phyloP scores from a whole-genome alignment of 2,797 vertebrate species.

The Cyprinodon diabolis region DNA sequence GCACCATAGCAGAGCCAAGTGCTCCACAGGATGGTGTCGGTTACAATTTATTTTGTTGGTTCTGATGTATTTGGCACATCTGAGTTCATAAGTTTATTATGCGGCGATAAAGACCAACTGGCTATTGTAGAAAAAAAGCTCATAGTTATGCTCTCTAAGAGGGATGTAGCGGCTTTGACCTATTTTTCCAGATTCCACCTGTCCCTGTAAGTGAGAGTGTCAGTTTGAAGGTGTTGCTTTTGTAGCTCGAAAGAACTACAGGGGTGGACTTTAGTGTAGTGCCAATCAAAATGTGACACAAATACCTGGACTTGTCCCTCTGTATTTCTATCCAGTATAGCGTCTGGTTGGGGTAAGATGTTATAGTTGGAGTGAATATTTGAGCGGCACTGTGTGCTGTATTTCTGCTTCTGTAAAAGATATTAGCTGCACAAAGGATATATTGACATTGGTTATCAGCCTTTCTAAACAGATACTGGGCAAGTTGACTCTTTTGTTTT shows the following conservation, averaged over 20 bases:
- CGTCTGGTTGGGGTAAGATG: neutral
- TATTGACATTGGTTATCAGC: neutral
- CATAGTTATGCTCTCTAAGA: conserved; percentile 21
- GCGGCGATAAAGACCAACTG: conserved; percentile 19
- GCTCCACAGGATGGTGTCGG: conserved; percentile 15
- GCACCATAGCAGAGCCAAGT: conserved; percentile 27
- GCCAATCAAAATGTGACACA: conserved; percentile 23
- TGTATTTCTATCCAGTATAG: conserved; percentile 6
- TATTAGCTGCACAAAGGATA: neutral
- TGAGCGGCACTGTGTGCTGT: neutral
- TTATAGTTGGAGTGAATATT: neutral
- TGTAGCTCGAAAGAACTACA: conserved; percentile 32
- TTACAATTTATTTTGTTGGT: conserved; percentile 14
- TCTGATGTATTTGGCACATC: conserved; percentile 4
- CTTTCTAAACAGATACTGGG: neutral
- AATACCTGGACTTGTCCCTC: conserved; percentile 20
- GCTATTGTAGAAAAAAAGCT: conserved; percentile 5
- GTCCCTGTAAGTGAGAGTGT: conserved; percentile 18
- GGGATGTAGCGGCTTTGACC: conserved; percentile 49
- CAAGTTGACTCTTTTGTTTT: neutral
- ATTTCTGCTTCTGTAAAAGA: neutral
- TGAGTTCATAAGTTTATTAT: conserved; percentile 14
- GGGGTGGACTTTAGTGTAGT: conserved; percentile 14
- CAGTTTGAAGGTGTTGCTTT: conserved; percentile 32
- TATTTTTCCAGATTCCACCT: conserved; percentile 45